Percentiles rank a stretch among this genome's conserved stretches.
These are phyloP conservation scores for Sceloporus tristichus DNA, from an alignment of 2,113 vertebrate genomes.

Conservation along the genomic window DNA sequence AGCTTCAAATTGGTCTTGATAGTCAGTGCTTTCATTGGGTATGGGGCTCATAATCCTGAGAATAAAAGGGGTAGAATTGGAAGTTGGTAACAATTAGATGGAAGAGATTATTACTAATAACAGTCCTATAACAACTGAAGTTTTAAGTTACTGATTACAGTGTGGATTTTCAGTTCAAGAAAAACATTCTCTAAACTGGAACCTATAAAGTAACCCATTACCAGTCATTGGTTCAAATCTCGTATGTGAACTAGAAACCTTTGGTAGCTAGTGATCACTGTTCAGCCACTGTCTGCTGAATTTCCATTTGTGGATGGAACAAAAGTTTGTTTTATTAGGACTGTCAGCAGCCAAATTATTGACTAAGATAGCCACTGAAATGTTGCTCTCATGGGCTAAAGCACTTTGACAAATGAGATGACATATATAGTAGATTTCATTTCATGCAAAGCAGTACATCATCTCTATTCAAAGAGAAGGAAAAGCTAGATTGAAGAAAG, in stretches of 20 bases:
- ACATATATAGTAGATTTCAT: background rate
- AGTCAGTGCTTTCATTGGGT: background rate
- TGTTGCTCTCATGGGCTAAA: slow-evolving; percentile 15
- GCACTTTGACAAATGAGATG: slow-evolving; percentile 3
- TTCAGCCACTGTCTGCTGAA: background rate
- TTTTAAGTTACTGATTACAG: background rate
- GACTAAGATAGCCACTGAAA: background rate
- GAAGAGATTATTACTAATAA: background rate
- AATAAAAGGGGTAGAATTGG: background rate
- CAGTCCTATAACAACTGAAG: background rate
- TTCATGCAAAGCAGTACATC: background rate
- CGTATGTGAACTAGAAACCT: background rate
- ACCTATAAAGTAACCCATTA: background rate
- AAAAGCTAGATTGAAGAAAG: background rate
- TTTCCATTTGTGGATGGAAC: slow-evolving; percentile 5
- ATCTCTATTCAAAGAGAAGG: slow-evolving; percentile 5
- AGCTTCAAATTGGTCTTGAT: background rate
- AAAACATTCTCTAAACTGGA: background rate
- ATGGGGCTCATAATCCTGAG: background rate
- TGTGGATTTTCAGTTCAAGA: slow-evolving; percentile 9
- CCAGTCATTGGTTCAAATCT: background rate
- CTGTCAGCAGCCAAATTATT: background rate
- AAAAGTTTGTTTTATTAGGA: background rate
- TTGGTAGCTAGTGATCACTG: slow-evolving; percentile 1
- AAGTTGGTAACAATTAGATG: background rate